Percentiles rank a stretch among this genome's conserved stretches.
Conservation (phyloP, 53 echinoderm and acorn worm genomes). For the Patiria pectinifera region DNA sequence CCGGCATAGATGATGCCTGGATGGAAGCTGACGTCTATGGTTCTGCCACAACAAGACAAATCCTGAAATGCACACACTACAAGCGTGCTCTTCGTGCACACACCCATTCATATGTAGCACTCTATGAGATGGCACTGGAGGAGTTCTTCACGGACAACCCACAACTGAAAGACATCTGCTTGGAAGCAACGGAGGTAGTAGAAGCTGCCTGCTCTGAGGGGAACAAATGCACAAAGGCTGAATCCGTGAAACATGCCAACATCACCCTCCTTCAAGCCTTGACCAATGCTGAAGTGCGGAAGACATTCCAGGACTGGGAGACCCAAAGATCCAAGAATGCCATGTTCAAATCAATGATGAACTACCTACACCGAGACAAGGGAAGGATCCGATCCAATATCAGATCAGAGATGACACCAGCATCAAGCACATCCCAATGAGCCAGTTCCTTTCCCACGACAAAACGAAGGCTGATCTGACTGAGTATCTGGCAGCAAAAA, state of each 20-base stretch:
- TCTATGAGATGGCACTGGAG: conserved; percentile 73
- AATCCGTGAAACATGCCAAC: conserved; percentile 61
- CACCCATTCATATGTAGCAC: conserved; percentile 67
- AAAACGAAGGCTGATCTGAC: too few relatives aligned
- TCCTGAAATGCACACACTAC: conserved; percentile 67
- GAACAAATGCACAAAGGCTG: conserved; percentile 59
- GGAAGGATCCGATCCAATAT: too few relatives aligned
- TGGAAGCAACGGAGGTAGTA: conserved; percentile 11
- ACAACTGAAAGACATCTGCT: conserved; percentile 66
- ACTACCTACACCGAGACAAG: conserved; percentile 55
- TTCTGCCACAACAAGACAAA: conserved; percentile 73
- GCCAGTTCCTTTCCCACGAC: too few relatives aligned
- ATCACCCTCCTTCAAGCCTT: conserved; percentile 25
- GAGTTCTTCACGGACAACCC: conserved; percentile 72
- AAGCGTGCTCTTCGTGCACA: conserved; percentile 71
- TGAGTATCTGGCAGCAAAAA: too few relatives aligned
- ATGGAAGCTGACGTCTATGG: conserved; percentile 74
- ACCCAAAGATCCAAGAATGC: conserved; percentile 53
- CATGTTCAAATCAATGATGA: conserved; percentile 77
- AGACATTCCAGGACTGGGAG: conserved; percentile 55
- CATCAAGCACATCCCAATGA: too few relatives aligned
- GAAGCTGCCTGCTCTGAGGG: conserved; percentile 61
- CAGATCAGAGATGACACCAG: too few relatives aligned
- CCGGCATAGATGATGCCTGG: conserved; percentile 71
- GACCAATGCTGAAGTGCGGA: background rate